Base-by-base conservation (phyloP, 2,888 invertebrate species). In the Lasioglossum vierecki region DNA sequence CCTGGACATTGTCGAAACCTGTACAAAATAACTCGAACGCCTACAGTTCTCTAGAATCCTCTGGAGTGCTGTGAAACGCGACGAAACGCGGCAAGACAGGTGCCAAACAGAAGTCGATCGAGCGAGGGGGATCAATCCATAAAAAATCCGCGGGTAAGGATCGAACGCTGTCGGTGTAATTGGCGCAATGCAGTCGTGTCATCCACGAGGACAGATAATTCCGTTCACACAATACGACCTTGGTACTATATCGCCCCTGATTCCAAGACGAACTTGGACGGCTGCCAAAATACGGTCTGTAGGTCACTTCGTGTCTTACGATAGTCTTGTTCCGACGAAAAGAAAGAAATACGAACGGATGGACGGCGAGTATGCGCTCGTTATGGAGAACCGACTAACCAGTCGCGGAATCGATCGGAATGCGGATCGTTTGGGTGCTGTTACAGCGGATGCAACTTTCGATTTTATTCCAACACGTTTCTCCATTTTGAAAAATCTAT, bases 251-350 rank as follows among this genome's bases (percentile, higher is more conserved):
- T 91, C 88, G 92, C 91, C 91, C 91, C 92, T 92, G 92, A 93
- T 93, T 93, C 93, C 92, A 93, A 93, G 94, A 93, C 92, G 93
- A 93, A 93, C 92, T 94, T 94, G 94, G 94, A 91, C 88, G 89
- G 77, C 80, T 88, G 94, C 94, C 94, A 94, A 93, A 88, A 92
- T 91, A 88, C 92, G 91, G 92, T 92, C 93, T 93, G 93, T 94
- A 93, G 94, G 94, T 94, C 93, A 92, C 89, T 92, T 91, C 89
- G 82, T 91, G 89, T 92, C 91, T 90, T 92, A 81, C 79, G 90
- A 90, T 90, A 89, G 91, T 90, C 89, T 91, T 88, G 85, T 87
- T 78, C 49, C 70, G 81, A 77, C 57, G 63, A 68, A 79, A 84
- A 88, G 83, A 88, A 83, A 81, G 85, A 77, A 80, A 73, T 76